Conservation (phyloP, 2,888 invertebrate genomes). For the Mechanitis messenoides region DNA sequence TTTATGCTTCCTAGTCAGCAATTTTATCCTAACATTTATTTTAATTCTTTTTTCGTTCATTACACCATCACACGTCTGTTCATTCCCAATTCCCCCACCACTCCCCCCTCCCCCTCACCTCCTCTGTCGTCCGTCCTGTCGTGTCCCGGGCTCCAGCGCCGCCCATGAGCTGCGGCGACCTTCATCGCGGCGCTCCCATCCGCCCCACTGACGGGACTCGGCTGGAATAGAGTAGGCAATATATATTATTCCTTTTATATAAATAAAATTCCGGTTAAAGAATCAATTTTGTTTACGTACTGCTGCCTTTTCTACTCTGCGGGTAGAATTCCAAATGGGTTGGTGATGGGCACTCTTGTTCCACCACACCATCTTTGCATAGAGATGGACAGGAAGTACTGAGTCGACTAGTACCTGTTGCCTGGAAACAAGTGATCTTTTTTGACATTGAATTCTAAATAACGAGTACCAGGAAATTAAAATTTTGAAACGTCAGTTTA, state of each 20-base stretch:
- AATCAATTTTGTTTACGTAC: constrained; percentile 47
- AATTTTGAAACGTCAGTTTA: too few relatives aligned
- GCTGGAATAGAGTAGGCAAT: constrained; percentile 37
- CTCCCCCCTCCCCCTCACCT: constrained; percentile 34
- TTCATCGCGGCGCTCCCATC: constrained; percentile 74
- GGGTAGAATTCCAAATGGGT: constrained; percentile 71
- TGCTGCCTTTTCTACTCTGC: constrained; percentile 79
- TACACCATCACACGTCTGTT: too few relatives aligned
- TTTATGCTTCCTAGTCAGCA: too few relatives aligned
- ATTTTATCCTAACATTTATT: too few relatives aligned
- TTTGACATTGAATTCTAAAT: background rate
- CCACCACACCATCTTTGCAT: constrained; percentile 75
- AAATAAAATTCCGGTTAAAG: background rate
- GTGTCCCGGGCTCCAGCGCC: constrained; percentile 80
- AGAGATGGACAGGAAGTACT: constrained; percentile 86
- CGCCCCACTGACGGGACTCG: constrained; percentile 68
- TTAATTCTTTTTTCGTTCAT: too few relatives aligned
- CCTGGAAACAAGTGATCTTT: constrained; percentile 38
- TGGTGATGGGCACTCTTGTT: constrained; percentile 70
- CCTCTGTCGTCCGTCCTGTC: constrained; percentile 53
- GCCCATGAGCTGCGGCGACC: constrained; percentile 90
- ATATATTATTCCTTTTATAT: constrained; percentile 1
- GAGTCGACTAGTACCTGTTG: constrained; percentile 73
- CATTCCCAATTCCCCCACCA: background rate
- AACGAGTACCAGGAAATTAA: too few relatives aligned